These are phyloP conservation scores for Eupeodes latifasciatus DNA, from an alignment of 2,888 invertebrate species.

Conservation along the genomic window DNA sequence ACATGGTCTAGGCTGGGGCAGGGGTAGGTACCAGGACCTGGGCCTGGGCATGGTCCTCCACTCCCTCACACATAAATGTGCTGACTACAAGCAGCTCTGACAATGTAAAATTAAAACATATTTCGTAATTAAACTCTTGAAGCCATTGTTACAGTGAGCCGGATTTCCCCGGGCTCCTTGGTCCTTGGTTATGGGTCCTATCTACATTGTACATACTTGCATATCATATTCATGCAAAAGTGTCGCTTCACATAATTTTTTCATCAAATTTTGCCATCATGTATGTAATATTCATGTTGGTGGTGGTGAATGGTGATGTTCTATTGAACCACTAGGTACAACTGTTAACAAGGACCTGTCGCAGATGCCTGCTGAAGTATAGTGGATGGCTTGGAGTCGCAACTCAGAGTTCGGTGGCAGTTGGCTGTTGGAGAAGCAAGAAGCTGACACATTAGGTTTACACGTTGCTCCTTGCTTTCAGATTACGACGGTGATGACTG, in stretches of 20 bases:
- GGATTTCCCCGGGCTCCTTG: conserved; percentile 18
- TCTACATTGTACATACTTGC: no score
- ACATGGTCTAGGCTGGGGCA: not conserved
- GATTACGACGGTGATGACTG: conserved; percentile 53
- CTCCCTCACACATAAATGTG: conserved; percentile 29
- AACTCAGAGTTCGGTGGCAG: conserved; percentile 8
- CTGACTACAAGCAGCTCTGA: conserved; percentile 75
- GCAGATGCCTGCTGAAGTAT: conserved; percentile 65
- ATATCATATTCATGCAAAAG: conserved; percentile 23
- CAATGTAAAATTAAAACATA: conserved; percentile 78
- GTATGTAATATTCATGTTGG: conserved; percentile 12
- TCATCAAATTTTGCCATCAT: conserved; percentile 69
- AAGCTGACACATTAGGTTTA: conserved; percentile 67
- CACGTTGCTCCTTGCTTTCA: conserved; percentile 59
- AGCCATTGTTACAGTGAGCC: conserved; percentile 76
- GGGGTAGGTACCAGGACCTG: no score
- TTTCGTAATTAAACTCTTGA: conserved; percentile 79
- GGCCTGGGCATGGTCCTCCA: not conserved
- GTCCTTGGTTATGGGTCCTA: not conserved
- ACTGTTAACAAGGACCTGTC: conserved; percentile 57
- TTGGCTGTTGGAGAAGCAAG: conserved; percentile 44
- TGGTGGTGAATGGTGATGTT: conserved; percentile 36
- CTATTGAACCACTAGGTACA: conserved; percentile 62
- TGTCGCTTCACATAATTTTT: conserved; percentile 74
- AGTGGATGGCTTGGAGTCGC: no score